phyloP scores from a whole-genome alignment of 1,140 invertebrate genomes.

The Ruditapes philippinarum region DNA sequence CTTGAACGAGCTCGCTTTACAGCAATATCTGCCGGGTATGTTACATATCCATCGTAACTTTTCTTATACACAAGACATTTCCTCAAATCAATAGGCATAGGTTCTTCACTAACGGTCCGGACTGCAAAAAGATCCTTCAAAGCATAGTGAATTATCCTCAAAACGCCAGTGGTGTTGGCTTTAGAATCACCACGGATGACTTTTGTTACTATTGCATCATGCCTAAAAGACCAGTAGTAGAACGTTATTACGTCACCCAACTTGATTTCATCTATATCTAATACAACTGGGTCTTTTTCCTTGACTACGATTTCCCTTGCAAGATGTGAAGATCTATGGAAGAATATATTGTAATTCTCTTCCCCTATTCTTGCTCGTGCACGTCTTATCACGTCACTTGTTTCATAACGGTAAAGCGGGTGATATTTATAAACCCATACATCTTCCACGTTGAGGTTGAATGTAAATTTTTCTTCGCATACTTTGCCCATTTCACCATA shows the following conservation, averaged over 20 bases:
- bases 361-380: conserved; percentile 8
- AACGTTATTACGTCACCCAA: conserved; percentile 5
- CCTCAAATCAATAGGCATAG: background rate
- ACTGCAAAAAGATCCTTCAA: background rate
- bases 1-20: conserved; percentile 31
- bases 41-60: background rate
- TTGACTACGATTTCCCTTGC: conserved; percentile 33
- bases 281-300: background rate
- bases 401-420: conserved; percentile 20
- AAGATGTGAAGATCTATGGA: background rate
- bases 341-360: conserved; percentile 5
- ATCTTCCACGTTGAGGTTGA: conserved; percentile 6
- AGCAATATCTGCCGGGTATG: conserved; percentile 2
- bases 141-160: conserved; percentile 51
- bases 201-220: conserved; percentile 32
- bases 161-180: background rate
- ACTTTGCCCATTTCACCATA: background rate
- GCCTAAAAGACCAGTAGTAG: conserved; percentile 24
- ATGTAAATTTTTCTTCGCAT: background rate
- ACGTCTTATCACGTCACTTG: conserved; percentile 17
- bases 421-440: conserved; percentile 57
- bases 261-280: background rate
- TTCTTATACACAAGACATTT: background rate
- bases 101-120: conserved; percentile 48
- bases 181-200: background rate